Evolutionary conservation across 1,140 invertebrate genomes (phyloP).

Genomic region (Marisa cornuarietis): DNA sequence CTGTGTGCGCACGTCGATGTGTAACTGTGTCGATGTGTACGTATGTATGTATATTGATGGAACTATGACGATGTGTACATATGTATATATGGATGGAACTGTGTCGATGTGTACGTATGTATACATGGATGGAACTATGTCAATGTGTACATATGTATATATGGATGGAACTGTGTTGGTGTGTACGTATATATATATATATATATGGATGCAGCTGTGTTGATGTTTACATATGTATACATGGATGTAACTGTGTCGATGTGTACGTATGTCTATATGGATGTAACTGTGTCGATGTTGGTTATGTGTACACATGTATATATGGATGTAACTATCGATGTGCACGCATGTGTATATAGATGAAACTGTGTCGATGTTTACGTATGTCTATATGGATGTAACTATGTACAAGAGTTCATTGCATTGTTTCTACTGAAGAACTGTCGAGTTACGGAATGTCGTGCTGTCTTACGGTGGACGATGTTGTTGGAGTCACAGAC

Average conservation of each 20-base stretch:
- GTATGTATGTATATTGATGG: neutral
- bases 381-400: neutral
- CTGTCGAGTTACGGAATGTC: neutral
- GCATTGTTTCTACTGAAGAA: neutral
- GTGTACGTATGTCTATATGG: no score
- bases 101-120: neutral
- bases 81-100: no score
- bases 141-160: neutral
- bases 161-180: neutral
- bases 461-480: no score
- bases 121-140: neutral
- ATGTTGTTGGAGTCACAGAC: slow-evolving; percentile 16
- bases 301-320: neutral
- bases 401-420: no score
- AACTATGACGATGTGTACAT: slow-evolving; percentile 4
- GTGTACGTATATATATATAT: neutral
- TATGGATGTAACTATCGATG: neutral
- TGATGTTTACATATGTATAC: neutral
- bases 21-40: neutral
- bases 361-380: neutral
- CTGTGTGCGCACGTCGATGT: slow-evolving; percentile 5
- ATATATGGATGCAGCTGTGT: neutral
- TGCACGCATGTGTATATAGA: neutral
- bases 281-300: no score
- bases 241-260: neutral